Evolutionary conservation across 2,113 vertebrate genomes (phyloP).

Genomic region (Acrocephalus arundinaceus): DNA sequence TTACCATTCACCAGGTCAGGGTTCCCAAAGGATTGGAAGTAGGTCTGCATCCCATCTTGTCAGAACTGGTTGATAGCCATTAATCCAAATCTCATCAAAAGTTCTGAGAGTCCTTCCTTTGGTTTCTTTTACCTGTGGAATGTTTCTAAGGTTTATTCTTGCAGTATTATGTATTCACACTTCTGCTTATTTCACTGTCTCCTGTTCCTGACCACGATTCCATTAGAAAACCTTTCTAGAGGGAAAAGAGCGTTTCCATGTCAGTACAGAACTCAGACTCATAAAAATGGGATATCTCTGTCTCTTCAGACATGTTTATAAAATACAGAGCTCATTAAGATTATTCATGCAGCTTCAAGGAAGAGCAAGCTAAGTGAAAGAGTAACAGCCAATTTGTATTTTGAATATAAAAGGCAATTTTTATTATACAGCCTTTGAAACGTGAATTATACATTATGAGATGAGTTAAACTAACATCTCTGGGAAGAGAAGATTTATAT

Average conservation of each 20-base stretch:
- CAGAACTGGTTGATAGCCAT: background rate
- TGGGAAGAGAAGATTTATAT: background rate
- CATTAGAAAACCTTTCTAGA: background rate
- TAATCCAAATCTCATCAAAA: background rate
- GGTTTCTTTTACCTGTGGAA: background rate
- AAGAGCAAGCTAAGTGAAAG: background rate
- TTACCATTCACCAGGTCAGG: background rate
- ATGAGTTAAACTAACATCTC: background rate
- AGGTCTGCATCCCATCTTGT: background rate
- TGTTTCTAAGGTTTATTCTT: background rate
- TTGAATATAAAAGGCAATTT: background rate
- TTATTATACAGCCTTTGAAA: background rate
- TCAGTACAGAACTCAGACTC: background rate
- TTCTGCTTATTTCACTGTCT: background rate
- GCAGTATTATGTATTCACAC: background rate
- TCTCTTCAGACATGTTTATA: background rate
- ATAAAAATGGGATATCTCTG: background rate
- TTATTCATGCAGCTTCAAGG: background rate
- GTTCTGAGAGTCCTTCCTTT: background rate
- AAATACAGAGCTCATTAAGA: background rate
- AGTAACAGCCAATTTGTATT: background rate
- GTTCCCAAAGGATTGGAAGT: background rate
- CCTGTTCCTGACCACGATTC: background rate
- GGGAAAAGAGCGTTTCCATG: background rate
- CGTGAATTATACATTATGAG: background rate